Percentiles rank a stretch among this genome's conserved stretches.
These are phyloP conservation scores for Hydropsyche betteni DNA, from an alignment of 2,888 invertebrate species.

Conservation along the genomic window DNA sequence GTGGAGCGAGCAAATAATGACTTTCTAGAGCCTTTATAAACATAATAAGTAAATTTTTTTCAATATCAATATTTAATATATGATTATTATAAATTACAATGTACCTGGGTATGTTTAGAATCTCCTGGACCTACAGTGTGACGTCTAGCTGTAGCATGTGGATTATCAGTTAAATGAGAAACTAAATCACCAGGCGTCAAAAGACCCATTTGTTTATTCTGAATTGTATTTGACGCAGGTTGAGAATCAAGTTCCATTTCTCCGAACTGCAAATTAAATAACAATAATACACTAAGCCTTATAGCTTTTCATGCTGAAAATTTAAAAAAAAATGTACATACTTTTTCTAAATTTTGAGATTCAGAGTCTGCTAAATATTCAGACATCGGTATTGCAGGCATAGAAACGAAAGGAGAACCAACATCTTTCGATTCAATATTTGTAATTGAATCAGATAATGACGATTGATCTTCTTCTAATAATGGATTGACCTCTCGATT, in stretches of 20 bases:
- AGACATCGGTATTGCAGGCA: slow-evolving; percentile 64
- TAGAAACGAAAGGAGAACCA: slow-evolving; percentile 63
- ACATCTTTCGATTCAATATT: slow-evolving; percentile 46
- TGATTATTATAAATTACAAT: neutral
- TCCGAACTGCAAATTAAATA: slow-evolving; percentile 60
- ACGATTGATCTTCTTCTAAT: slow-evolving; percentile 27
- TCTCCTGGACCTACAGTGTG: slow-evolving; percentile 96
- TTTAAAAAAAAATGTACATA: slow-evolving; percentile 54
- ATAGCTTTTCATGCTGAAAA: neutral
- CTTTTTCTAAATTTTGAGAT: slow-evolving; percentile 71
- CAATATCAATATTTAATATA: neutral
- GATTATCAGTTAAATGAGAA: slow-evolving; percentile 54
- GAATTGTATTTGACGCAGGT: slow-evolving; percentile 16
- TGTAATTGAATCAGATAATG: slow-evolving; percentile 27
- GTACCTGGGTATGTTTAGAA: slow-evolving; percentile 81
- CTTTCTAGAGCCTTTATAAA: slow-evolving; percentile 60
- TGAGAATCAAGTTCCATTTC: slow-evolving; percentile 63
- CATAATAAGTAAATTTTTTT: slow-evolving; percentile 29
- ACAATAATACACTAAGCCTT: neutral
- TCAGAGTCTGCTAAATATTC: slow-evolving; percentile 63
- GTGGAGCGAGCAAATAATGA: slow-evolving; percentile 59
- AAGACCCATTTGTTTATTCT: slow-evolving; percentile 7
- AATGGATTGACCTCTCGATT: neutral
- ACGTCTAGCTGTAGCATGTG: slow-evolving; percentile 71
- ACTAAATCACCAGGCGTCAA: slow-evolving; percentile 51